phyloP scores from a whole-genome alignment of 2,888 invertebrate genomes.

The Cryptophagus acutangulus region DNA sequence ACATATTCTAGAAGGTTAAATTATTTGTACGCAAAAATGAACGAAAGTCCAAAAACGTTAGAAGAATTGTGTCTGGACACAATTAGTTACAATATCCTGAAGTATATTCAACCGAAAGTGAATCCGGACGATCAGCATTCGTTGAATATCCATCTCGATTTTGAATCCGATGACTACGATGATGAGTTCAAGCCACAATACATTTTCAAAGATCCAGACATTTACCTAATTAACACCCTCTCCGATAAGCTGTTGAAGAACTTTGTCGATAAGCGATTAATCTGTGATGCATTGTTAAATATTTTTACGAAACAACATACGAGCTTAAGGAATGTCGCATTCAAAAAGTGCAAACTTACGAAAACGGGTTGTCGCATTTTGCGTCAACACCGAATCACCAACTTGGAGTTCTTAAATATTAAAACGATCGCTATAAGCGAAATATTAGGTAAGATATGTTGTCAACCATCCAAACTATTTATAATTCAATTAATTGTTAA shows the following conservation, averaged over 20 bases:
- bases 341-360: constrained; percentile 56
- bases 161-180: constrained; percentile 21
- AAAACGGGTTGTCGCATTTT: constrained; percentile 57
- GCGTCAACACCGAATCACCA: constrained; percentile 58
- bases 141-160: constrained; percentile 44
- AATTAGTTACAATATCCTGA: constrained; percentile 59
- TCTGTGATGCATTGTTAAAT: constrained; percentile 58
- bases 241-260: constrained; percentile 54
- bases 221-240: constrained; percentile 55
- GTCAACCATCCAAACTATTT: constrained; percentile 1
- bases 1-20: too few species aligned
- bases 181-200: constrained; percentile 30
- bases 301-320: constrained; percentile 59
- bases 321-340: constrained; percentile 54
- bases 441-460: constrained; percentile 31
- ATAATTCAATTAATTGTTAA: constrained; percentile 15
- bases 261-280: constrained; percentile 54
- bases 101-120: constrained; percentile 30
- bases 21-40: too few species aligned
- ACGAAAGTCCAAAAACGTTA: constrained; percentile 57
- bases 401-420: constrained; percentile 57
- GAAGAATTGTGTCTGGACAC: constrained; percentile 61
- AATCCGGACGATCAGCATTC: not conserved
- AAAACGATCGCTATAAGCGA: constrained; percentile 55
- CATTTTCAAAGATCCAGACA: constrained; percentile 52